These are phyloP conservation scores for Mobula birostris DNA, from an alignment of 2,113 vertebrate species.

Conservation along the genomic window DNA sequence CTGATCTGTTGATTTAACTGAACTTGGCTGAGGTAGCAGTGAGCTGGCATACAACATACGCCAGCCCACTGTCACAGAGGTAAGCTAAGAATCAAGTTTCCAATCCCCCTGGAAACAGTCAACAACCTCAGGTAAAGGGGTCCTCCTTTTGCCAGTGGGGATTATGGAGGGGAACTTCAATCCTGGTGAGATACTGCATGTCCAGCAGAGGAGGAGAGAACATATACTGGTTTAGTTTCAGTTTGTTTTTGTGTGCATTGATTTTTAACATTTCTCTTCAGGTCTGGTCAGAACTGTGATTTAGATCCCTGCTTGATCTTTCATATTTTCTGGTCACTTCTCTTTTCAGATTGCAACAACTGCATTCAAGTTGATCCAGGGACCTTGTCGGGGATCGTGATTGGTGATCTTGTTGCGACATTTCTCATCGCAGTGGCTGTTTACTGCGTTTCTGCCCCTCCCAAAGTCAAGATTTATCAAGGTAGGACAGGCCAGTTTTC, in stretches of 20 bases:
- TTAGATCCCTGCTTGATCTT: not conserved
- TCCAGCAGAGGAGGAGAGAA: not conserved
- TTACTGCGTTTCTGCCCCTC: constrained; percentile 46
- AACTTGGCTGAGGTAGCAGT: not conserved
- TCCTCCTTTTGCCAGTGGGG: not conserved
- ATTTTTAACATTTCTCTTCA: constrained; percentile 36
- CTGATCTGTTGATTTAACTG: not conserved
- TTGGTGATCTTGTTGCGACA: constrained; percentile 47
- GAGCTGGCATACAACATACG: no score
- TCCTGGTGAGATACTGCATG: not conserved
- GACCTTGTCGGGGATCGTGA: not conserved
- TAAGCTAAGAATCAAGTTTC: no score
- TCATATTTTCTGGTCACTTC: not conserved
- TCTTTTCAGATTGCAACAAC: constrained; percentile 51
- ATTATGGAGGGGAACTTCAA: no score
- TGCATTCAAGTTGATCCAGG: constrained; percentile 41
- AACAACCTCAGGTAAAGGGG: not conserved
- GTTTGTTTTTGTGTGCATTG: constrained; percentile 41
- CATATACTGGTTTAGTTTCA: constrained; percentile 30
- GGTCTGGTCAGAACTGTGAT: not conserved
- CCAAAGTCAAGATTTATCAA: not conserved
- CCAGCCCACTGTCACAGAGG: no score
- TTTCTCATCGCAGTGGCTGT: constrained; percentile 46
- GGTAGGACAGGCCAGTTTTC: constrained; percentile 48
- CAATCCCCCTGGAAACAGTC: not conserved